Base-by-base conservation (phyloP, 2,888 invertebrate genomes). In the Smittia sp. region DNA sequence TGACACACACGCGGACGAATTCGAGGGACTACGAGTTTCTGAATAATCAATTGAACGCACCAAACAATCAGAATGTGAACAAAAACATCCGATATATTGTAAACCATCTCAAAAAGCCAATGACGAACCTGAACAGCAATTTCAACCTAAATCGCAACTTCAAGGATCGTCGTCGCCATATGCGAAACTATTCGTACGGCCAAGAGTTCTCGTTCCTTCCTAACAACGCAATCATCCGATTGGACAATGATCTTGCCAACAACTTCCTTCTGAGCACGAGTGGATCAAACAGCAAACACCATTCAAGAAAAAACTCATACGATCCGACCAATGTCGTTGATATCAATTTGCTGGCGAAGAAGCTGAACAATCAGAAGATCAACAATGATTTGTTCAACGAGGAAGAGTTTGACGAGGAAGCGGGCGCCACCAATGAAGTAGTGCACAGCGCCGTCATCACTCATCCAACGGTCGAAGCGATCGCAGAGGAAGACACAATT, bases 181-280 rank as follows among this genome's bases (percentile, higher is more conserved):
- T 81, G 4, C 80, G 83, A 13, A 83, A 83, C 76, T 82, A 82
- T 76, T 83, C 83, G 69, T 83, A 82, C 74, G 83, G 82, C 76
- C 82, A 82, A 77, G 82, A 82, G 39, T 82, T 82, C 75, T 73
- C 73, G 9, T 73, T 73, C 22, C 80, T 81, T 79, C 82, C 82
- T 73, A 82, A 82, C 74, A 82, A 82, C 73, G 82, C 82, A 74
- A 80, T 73, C 15, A 73, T 73, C 25, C 63, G 82, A 25, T 80
- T 82, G 70, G 82, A 83, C 78, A 78, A 81, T 1, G 82, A 83
- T 74, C 79, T 83, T 76, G 77, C 79, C 20, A 82, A 82, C 76
- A 82, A 80, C 11, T 75, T 74, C 22, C 32, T 73, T 24, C 22
- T 73, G 4, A 73, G 73, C 24, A 73, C 73, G 1, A 73, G 73